phyloP scores from a whole-genome alignment of 2,113 vertebrate species.

The Sylvilagus bachmani region DNA sequence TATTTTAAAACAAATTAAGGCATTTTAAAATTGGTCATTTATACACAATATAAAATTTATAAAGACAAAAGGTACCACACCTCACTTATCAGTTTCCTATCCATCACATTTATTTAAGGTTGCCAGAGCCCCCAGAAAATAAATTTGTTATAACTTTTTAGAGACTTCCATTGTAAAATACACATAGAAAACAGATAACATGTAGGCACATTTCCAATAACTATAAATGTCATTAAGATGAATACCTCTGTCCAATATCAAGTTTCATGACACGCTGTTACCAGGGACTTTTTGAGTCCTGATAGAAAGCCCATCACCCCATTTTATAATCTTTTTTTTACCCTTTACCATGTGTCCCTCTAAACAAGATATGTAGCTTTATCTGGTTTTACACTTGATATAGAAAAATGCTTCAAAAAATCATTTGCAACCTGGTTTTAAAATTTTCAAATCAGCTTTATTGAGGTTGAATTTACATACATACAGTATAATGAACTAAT shows the following conservation, averaged over 20 bases:
- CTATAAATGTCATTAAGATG: not conserved
- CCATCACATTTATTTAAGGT: not conserved
- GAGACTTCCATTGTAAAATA: not conserved
- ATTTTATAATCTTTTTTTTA: not conserved
- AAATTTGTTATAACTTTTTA: not conserved
- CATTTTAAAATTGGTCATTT: not conserved
- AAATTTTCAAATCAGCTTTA: not conserved
- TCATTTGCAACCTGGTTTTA: not conserved
- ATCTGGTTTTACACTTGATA: constrained; percentile 3
- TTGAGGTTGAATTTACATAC: not conserved
- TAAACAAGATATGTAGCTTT: not conserved
- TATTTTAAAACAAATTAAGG: not conserved
- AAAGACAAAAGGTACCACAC: not conserved
- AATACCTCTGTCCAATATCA: not conserved
- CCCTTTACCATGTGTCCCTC: not conserved
- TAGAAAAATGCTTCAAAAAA: not conserved
- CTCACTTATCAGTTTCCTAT: not conserved
- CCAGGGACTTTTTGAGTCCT: not conserved
- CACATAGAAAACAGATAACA: not conserved
- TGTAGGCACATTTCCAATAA: not conserved
- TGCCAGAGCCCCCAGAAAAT: not conserved
- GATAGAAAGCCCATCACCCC: no score
- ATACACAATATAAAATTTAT: not conserved
- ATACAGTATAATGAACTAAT: not conserved
- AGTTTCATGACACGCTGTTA: not conserved